phyloP scores from a whole-genome alignment of 2,797 vertebrate species.

The Eulemur coronatus region DNA sequence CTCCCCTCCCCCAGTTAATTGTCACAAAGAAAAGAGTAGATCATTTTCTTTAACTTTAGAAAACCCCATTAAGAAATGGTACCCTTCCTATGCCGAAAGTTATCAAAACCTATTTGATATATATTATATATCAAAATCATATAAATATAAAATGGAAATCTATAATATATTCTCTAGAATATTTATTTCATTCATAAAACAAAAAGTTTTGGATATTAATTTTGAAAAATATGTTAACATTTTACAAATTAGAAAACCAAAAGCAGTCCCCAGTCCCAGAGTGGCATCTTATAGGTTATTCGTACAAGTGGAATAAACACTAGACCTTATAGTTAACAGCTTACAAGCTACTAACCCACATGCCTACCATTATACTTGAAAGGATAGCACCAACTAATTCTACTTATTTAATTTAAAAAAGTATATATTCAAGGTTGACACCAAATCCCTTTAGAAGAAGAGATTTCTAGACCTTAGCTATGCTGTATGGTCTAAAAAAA shows the following conservation, averaged over 20 bases:
- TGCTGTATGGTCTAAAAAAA: background rate
- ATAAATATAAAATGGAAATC: background rate
- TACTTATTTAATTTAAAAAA: constrained; percentile 14
- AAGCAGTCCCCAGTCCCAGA: background rate
- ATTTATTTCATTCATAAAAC: constrained; percentile 29
- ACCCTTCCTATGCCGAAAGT: background rate
- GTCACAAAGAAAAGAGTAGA: background rate
- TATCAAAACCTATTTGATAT: background rate
- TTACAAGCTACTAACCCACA: background rate
- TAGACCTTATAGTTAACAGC: background rate
- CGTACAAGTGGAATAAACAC: background rate
- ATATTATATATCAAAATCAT: too few species aligned
- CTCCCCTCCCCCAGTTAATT: background rate
- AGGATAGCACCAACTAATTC: background rate
- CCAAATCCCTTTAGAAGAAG: background rate
- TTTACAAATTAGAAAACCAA: constrained; percentile 20
- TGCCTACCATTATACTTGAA: background rate
- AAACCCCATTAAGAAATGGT: constrained; percentile 13
- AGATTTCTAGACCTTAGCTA: background rate
- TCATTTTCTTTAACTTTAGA: constrained; percentile 20
- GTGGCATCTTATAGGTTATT: background rate
- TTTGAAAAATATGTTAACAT: background rate
- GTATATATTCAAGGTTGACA: background rate
- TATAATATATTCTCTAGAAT: background rate
- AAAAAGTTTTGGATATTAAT: background rate